These are phyloP conservation scores for Gymnobelideus leadbeateri DNA, from an alignment of 2,113 vertebrate species.

Conservation along the genomic window DNA sequence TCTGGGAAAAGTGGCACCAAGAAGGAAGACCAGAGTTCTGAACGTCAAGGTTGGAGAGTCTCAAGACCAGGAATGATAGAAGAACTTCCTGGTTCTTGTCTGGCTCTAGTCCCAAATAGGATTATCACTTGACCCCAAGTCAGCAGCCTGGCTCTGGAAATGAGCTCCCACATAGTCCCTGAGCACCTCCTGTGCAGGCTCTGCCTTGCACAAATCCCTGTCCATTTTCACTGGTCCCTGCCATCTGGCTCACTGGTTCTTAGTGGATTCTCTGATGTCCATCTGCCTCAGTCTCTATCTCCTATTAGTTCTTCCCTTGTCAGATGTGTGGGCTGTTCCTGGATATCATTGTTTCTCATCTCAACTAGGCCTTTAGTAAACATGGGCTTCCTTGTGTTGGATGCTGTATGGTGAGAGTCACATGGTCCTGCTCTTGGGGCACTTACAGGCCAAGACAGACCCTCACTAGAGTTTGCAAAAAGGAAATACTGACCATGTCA, in stretches of 20 bases:
- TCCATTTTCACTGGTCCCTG: too few relatives aligned
- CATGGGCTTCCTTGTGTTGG: background rate
- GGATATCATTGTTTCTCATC: background rate
- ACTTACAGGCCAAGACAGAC: background rate
- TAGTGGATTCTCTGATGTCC: background rate
- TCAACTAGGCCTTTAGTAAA: background rate
- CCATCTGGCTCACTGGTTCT: background rate
- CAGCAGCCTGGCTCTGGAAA: background rate
- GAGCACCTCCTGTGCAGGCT: background rate
- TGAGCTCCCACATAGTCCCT: background rate
- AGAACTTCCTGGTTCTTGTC: background rate
- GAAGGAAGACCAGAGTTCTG: background rate
- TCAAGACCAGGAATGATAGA: background rate
- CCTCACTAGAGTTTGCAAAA: background rate
- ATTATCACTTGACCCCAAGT: background rate
- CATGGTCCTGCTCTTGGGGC: background rate
- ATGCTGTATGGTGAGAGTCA: background rate
- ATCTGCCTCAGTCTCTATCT: background rate
- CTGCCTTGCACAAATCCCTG: background rate
- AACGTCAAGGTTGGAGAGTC: background rate
- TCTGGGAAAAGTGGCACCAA: background rate
- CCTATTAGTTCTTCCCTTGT: background rate
- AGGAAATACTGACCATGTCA: background rate
- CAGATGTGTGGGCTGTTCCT: background rate
- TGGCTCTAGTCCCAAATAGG: background rate